Evolutionary conservation across 2,888 invertebrate genomes (phyloP).

Genomic region (Coenonympha arcania): DNA sequence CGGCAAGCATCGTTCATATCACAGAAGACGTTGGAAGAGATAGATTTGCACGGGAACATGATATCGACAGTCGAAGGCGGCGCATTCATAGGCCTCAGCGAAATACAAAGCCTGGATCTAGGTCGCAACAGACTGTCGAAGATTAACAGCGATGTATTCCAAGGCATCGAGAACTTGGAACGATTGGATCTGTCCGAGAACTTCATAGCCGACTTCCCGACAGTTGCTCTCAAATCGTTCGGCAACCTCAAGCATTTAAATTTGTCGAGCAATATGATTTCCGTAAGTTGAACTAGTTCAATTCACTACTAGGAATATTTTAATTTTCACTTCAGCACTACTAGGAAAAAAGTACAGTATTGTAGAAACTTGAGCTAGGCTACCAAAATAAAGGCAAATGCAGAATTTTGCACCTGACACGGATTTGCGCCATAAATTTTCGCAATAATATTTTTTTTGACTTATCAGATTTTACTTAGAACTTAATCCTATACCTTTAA

Average conservation of each 20-base stretch:
- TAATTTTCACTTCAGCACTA: too few relatives aligned
- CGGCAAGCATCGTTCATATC: constrained; percentile 80
- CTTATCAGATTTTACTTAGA: too few relatives aligned
- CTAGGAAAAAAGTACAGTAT: too few relatives aligned
- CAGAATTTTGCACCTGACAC: too few relatives aligned
- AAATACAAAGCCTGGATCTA: constrained; percentile 80
- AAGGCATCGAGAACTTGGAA: constrained; percentile 82
- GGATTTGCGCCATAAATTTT: too few relatives aligned
- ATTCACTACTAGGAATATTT: too few relatives aligned
- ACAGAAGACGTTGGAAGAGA: constrained; percentile 79
- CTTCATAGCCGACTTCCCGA: constrained; percentile 86
- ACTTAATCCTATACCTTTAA: too few relatives aligned
- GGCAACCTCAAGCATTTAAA: constrained; percentile 81
- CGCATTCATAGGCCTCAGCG: constrained; percentile 79
- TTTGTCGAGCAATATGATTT: constrained; percentile 88
- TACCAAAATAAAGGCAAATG: too few relatives aligned
- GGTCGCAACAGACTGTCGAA: constrained; percentile 84
- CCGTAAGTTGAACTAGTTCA: constrained; percentile 74
- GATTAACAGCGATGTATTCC: constrained; percentile 89
- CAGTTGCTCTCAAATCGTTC: constrained; percentile 82
- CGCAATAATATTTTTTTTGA: too few relatives aligned
- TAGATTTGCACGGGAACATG: constrained; percentile 86
- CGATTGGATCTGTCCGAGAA: constrained; percentile 90
- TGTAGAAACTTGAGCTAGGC: too few relatives aligned
- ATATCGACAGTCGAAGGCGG: constrained; percentile 83